Conservation (phyloP, 1,140 invertebrate species). For the Lanistes nyassanus region DNA sequence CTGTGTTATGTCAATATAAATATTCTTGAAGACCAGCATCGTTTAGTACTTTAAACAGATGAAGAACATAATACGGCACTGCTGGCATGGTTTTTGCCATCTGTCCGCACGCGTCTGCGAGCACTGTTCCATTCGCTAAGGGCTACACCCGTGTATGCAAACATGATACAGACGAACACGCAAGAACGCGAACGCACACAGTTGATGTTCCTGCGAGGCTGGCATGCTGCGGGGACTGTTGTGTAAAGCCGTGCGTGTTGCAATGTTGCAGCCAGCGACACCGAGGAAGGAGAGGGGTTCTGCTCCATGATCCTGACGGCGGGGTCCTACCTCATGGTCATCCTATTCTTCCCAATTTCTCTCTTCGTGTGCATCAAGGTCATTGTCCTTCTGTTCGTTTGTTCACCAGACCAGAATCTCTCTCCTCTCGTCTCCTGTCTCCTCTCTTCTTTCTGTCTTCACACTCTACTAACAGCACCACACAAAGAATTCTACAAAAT, state of each 20-base stretch:
- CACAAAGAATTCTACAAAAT: neutral
- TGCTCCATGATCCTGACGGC: neutral
- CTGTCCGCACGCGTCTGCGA: too few species aligned
- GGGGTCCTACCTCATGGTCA: neutral
- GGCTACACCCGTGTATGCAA: too few species aligned
- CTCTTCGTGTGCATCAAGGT: conserved; percentile 14
- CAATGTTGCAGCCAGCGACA: conserved; percentile 9
- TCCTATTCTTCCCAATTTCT: neutral
- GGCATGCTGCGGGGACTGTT: neutral
- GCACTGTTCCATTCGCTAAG: too few species aligned
- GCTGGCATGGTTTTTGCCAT: too few species aligned
- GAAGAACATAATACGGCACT: too few species aligned
- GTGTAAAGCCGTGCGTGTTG: neutral
- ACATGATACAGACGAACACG: neutral
- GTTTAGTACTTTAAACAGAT: too few species aligned
- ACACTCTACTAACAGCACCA: neutral
- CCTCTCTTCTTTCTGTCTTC: neutral
- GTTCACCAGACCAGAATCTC: neutral
- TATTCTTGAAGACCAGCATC: too few species aligned
- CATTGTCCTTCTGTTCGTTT: neutral
- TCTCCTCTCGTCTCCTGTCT: neutral
- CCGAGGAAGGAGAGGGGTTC: neutral
- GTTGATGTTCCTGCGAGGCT: neutral
- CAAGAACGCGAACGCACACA: neutral
- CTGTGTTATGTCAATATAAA: too few species aligned